These are phyloP conservation scores for Drosophila nannoptera DNA, from an alignment of 1,140 invertebrate species.

Conservation along the genomic window DNA sequence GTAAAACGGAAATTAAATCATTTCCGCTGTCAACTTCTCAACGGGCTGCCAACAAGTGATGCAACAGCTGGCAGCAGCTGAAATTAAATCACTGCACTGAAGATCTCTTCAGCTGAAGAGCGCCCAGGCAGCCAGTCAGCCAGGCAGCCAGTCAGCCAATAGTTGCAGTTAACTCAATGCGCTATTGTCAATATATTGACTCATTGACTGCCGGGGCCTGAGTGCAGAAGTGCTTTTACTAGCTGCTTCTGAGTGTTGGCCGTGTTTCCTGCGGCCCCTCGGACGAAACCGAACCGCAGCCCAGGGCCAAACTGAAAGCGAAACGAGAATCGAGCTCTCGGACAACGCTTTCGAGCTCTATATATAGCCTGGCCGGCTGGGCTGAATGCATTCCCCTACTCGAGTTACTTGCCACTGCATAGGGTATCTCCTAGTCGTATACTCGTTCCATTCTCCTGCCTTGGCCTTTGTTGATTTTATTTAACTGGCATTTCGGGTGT, in stretches of 20 bases:
- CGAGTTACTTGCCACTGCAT: too few species aligned
- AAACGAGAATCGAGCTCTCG: not conserved
- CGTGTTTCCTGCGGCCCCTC: not conserved
- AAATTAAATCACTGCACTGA: conserved; percentile 44
- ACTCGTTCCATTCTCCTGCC: conserved; percentile 10
- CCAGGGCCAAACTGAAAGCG: conserved; percentile 2
- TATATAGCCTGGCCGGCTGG: too few species aligned
- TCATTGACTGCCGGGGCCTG: not conserved
- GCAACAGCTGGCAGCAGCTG: conserved; percentile 58
- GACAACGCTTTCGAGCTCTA: not conserved
- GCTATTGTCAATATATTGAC: conserved; percentile 37
- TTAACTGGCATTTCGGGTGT: conserved; percentile 58
- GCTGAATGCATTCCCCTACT: too few species aligned
- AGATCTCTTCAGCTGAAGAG: conserved; percentile 37
- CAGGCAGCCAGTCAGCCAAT: too few species aligned
- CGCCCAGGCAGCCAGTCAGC: not conserved
- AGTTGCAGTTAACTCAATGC: conserved; percentile 28
- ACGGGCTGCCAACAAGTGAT: conserved; percentile 37
- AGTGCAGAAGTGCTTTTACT: not conserved
- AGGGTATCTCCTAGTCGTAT: too few species aligned
- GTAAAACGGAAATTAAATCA: conserved; percentile 71
- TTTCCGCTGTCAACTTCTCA: conserved; percentile 61
- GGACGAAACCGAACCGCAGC: conserved; percentile 1
- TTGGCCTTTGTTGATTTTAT: conserved; percentile 61
- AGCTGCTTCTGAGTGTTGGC: not conserved